Evolutionary conservation across 2,113 vertebrate genomes (phyloP).

Genomic region (Axis porcinus): DNA sequence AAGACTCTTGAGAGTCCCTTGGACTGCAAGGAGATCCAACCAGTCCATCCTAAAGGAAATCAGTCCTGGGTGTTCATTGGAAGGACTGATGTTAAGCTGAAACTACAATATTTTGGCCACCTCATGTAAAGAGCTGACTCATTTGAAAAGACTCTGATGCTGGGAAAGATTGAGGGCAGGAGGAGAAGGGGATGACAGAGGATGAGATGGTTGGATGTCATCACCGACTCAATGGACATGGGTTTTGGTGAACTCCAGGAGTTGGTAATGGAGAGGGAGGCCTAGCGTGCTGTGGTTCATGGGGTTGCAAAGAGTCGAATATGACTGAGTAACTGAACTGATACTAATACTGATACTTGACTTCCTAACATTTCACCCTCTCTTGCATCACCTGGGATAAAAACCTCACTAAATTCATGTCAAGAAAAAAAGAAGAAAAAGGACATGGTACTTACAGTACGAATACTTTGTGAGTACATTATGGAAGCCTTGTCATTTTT

Average conservation of each 20-base stretch:
- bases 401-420: neutral
- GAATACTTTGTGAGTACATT: slow-evolving; percentile 70
- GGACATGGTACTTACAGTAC: slow-evolving; percentile 64
- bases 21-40: neutral
- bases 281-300: neutral
- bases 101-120: neutral
- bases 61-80: neutral
- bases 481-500: slow-evolving; percentile 66
- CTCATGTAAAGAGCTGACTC: neutral
- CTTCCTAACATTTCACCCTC: neutral
- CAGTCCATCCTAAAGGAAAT: neutral
- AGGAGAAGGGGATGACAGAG: neutral
- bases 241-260: rapidly evolving
- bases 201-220: neutral
- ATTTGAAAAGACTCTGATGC: neutral
- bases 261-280: neutral
- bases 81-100: neutral
- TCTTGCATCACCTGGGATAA: neutral
- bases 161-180: neutral
- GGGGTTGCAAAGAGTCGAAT: rapidly evolving
- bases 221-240: neutral
- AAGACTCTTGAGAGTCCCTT: neutral
- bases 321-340: neutral
- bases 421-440: no score
- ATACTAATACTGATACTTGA: neutral